Conservation (phyloP, 2,113 vertebrate genomes). For the Pterocles orientalis region DNA sequence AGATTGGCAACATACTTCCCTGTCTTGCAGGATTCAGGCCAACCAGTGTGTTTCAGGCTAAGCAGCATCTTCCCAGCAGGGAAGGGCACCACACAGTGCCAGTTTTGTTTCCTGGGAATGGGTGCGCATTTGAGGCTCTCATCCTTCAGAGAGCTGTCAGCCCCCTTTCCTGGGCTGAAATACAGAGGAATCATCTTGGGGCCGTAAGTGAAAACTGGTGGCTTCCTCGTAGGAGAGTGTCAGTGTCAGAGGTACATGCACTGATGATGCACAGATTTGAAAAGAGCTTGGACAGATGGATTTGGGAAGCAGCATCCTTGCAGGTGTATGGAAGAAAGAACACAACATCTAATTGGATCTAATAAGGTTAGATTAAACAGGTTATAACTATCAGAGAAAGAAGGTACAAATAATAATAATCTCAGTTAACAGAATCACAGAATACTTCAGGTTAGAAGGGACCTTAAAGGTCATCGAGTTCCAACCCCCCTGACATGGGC, state of each 20-base stretch:
- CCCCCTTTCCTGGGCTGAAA: neutral
- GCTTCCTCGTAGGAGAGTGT: neutral
- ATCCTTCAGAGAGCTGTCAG: neutral
- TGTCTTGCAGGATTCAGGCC: neutral
- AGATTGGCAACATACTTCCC: neutral
- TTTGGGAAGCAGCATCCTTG: neutral
- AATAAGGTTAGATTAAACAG: too few relatives aligned
- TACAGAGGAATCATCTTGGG: neutral
- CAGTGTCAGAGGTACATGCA: neutral
- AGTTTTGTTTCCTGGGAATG: neutral
- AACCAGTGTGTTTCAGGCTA: neutral
- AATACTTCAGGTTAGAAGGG: too few relatives aligned
- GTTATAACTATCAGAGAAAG: neutral
- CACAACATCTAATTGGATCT: neutral
- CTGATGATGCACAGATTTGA: neutral
- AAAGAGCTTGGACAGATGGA: neutral
- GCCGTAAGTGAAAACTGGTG: accelerated
- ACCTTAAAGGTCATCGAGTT: too few relatives aligned
- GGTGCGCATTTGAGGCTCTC: neutral
- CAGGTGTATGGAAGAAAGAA: neutral
- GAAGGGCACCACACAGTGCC: accelerated
- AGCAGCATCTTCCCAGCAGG: neutral
- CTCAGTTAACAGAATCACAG: neutral
- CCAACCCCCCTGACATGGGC: too few relatives aligned
- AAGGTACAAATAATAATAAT: neutral